Evolutionary conservation across 1,140 invertebrate species (phyloP).

Genomic region (Ostrea denselamellosa): DNA sequence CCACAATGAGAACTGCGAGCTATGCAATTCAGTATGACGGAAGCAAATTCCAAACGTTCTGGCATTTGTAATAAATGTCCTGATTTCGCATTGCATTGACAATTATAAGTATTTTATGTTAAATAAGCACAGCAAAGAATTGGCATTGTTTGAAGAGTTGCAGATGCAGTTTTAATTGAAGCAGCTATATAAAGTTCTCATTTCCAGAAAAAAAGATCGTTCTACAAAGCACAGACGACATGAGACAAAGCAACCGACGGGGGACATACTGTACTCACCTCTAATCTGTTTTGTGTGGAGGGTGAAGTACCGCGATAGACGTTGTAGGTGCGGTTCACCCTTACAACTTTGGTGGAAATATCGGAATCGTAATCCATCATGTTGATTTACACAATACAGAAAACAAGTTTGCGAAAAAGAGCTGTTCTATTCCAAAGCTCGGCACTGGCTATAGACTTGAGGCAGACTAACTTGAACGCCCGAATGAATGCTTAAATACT

Average conservation of each 20-base stretch:
- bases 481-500: conserved; percentile 59
- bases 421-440: conserved; percentile 56
- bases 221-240: conserved; percentile 37
- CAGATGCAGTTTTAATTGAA: conserved; percentile 12
- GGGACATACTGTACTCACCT: conserved; percentile 66
- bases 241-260: conserved; percentile 12
- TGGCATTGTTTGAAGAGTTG: conserved; percentile 19
- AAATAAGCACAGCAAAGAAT: neutral
- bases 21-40: neutral
- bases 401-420: conserved; percentile 50
- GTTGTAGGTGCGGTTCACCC: conserved; percentile 68
- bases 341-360: conserved; percentile 53
- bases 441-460: conserved; percentile 53
- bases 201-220: conserved; percentile 25
- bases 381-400: conserved; percentile 43
- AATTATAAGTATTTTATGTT: neutral
- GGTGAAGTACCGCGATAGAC: conserved; percentile 75
- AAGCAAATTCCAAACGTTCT: conserved; percentile 23
- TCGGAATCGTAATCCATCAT: conserved; percentile 65
- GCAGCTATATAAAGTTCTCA: conserved; percentile 17
- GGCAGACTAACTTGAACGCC: conserved; percentile 57
- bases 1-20: neutral
- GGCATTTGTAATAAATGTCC: neutral
- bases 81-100: too few species aligned
- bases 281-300: conserved; percentile 72